Evolutionary conservation across 1,140 invertebrate species (phyloP).

Genomic region (Zaprionus ghesquierei): DNA sequence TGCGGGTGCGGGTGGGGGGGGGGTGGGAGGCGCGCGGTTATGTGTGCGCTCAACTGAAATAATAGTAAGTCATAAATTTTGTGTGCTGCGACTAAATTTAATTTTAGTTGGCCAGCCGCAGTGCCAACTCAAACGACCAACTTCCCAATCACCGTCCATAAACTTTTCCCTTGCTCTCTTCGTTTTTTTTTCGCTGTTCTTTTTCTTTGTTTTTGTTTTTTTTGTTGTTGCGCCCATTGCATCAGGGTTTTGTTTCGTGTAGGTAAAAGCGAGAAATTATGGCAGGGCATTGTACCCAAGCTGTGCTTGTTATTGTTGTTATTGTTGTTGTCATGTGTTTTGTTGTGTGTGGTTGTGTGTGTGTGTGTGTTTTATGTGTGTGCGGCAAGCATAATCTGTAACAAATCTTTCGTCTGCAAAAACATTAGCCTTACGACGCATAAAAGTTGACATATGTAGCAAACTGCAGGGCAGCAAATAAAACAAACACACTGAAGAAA

Average conservation of each 20-base stretch:
- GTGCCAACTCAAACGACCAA: constrained; percentile 37
- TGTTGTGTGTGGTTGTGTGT: not conserved
- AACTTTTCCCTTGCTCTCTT: constrained; percentile 28
- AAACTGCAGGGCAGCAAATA: constrained; percentile 39
- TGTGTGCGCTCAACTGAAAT: constrained; percentile 62
- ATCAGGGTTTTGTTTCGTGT: constrained; percentile 14
- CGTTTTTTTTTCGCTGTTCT: not conserved
- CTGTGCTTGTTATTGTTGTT: constrained; percentile 1
- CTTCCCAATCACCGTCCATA: constrained; percentile 52
- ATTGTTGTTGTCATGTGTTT: constrained; percentile 1
- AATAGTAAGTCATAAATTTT: constrained; percentile 75
- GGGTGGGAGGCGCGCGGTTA: not conserved
- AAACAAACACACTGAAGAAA: constrained; percentile 15
- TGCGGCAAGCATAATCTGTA: constrained; percentile 61
- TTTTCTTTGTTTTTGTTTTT: constrained; percentile 1
- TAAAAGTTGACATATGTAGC: constrained; percentile 67
- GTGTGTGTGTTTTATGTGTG: constrained; percentile 49
- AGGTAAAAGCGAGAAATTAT: constrained; percentile 55
- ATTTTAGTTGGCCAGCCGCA: constrained; percentile 57
- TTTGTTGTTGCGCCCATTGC: constrained; percentile 5
- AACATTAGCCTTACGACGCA: constrained; percentile 72
- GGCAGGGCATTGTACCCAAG: constrained; percentile 29
- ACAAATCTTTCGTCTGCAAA: constrained; percentile 74
- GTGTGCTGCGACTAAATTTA: constrained; percentile 56
- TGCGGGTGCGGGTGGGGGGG: not conserved